A percentile compares a stretch with the other conserved stretches of the same genome.
Conservation (phyloP, 2,888 invertebrate genomes). For the Bembecia ichneumoniformis region DNA sequence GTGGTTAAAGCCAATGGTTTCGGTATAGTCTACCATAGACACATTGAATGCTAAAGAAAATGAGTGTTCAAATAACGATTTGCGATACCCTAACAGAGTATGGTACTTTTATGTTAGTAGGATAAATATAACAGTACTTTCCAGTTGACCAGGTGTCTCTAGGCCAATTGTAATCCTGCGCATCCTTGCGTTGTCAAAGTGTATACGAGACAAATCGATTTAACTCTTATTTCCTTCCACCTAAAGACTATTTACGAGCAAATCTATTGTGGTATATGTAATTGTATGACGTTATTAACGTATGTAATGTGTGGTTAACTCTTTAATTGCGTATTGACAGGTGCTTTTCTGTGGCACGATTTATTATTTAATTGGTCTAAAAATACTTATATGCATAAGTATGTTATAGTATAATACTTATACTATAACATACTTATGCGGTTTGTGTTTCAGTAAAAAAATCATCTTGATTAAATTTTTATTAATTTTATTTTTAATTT, state of each 20-base stretch:
- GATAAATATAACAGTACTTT: background rate
- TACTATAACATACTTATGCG: no score
- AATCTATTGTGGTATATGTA: background rate
- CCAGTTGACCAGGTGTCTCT: constrained; percentile 31
- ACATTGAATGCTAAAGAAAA: no score
- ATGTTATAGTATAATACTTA: no score
- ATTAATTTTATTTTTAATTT: no score
- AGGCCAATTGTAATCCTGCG: background rate
- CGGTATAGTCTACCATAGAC: no score
- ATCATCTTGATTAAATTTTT: no score
- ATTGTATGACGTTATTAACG: background rate
- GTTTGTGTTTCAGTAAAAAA: no score
- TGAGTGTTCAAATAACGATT: no score
- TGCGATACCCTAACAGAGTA: background rate
- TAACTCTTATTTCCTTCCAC: background rate
- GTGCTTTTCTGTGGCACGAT: background rate
- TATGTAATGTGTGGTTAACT: background rate
- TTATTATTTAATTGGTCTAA: background rate
- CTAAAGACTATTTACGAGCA: background rate
- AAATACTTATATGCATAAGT: no score
- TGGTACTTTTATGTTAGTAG: background rate
- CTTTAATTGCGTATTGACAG: background rate
- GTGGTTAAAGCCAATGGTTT: no score
- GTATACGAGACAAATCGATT: background rate
- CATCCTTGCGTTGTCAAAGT: background rate